Evolutionary conservation across 1,140 invertebrate species (phyloP), one percentile per base, ranked within the genome.

Genomic region (Halesus radiatus): DNA sequence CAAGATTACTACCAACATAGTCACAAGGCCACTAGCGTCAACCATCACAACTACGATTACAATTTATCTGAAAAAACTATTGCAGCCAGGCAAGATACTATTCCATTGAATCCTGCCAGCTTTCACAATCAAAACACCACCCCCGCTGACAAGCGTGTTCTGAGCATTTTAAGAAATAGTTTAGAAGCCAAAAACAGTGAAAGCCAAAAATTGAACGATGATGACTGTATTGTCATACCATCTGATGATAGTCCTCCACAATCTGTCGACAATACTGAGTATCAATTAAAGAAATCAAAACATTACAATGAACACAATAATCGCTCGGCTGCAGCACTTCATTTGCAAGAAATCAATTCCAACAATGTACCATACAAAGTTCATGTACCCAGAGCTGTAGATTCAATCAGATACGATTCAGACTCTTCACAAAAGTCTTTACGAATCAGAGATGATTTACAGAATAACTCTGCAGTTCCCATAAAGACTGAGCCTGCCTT

Each of bases 111-210:
- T 74, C 23, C 60, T 22, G 62, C 54, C 4, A 37, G 54, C 16
- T 77, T 62, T 60, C 56, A 80, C 26, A 74, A 58, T 77, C 80
- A 79, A 26, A 50, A 83, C 50, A 87, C 87, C 74, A 81, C 89
- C 10, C 90, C 91, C 18, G 92, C 92, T 22, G 91, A 94, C 84
- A 94, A 94, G 85, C 88, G 91, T 56, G 92, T 94, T 18, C 86
- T 94, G 70, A 94, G 91, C 84, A 90, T 94, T 76, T 84, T 95
- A 54, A 89, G 93, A 82, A 93, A 92, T 81, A 94, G 91, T 85
- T 87, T 94, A 79, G 93, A 94, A 87, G 92, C 90, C 45, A 94
- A 93, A 85, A 92, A 91, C 78, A 87, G 89, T 62, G 92, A 93
- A 72, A 85, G 86, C 26, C 84, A 89, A 78, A 89, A 90, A 84